Base-by-base conservation (phyloP, 1,140 invertebrate species). In the Matsumurasca onukii region DNA sequence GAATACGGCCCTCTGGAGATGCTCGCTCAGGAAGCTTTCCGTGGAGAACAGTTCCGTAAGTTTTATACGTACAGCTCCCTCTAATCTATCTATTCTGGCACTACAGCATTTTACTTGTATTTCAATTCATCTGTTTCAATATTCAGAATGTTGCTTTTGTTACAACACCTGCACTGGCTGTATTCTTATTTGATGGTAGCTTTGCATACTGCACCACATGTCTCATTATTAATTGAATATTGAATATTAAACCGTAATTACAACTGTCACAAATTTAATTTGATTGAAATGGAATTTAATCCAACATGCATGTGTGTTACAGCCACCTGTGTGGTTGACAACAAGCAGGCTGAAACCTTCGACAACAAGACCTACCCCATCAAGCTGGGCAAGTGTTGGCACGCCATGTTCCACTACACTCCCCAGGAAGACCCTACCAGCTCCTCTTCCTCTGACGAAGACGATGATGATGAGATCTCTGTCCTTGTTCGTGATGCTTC, bases 281-380 rank as follows among this genome's bases (percentile, higher is more conserved):
- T n/a, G n/a, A n/a, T n/a, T n/a, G n/a, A n/a, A n/a, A n/a, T n/a
- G n/a, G n/a, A n/a, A n/a, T n/a, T n/a, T n/a, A n/a, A n/a, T n/a
- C n/a, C n/a, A n/a, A n/a, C n/a, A n/a, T n/a, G n/a, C 17, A 9
- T 64, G 20, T 64, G 69, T 70, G 78, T 2, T 80, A 61, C 77
- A 89, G 88, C 80, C 45, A 78, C 74, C 51, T 90, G 89, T 73
- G 75, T 80, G 17, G 73, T 90, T 48, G 87, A 89, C 69, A 76
- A 78, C 1, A 78, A 75, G 15, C 75, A 76, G 34, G 80, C 82
- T 15, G 82, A 78, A 68, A 89, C 88, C 0, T 90, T 89, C 78
- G 86, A 86, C 74, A 82, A 85, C 70, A 80, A 77, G 15, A 79
- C 77, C 15, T 88, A 86, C 72, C 77, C 83, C 2, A 75, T 86